These are phyloP conservation scores for Drosophila atripex DNA, from an alignment of 2,888 invertebrate genomes.

Conservation along the genomic window DNA sequence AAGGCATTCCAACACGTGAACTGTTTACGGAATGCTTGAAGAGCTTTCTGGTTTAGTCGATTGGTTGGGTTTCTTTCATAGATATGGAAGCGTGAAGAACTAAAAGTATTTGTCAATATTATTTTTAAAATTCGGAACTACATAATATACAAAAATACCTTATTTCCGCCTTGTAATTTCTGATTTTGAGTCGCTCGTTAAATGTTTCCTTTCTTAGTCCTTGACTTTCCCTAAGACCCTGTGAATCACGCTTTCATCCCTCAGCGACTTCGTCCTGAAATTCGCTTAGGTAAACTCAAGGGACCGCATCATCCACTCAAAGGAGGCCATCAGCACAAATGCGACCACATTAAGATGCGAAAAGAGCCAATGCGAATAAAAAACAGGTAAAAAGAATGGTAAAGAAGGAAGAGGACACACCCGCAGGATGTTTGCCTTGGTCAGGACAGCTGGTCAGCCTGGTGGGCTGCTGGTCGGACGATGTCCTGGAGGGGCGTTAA, in stretches of 20 bases:
- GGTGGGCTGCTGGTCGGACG: slow-evolving; percentile 8
- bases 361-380: slow-evolving; percentile 34
- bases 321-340: slow-evolving; percentile 55
- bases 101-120: neutral
- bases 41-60: slow-evolving; percentile 37
- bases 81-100: slow-evolving; percentile 12
- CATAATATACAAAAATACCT: too few relatives aligned
- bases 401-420: neutral
- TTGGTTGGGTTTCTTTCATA: slow-evolving; percentile 14
- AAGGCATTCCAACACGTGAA: slow-evolving; percentile 67
- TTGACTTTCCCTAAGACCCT: too few relatives aligned
- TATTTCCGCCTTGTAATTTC: too few relatives aligned
- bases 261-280: slow-evolving; percentile 1
- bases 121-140: neutral
- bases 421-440: slow-evolving; percentile 13
- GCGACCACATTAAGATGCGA: slow-evolving; percentile 65
- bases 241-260: slow-evolving; percentile 20
- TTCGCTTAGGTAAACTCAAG: slow-evolving; percentile 19
- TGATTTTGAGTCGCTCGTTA: too few relatives aligned
- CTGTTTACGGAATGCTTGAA: slow-evolving; percentile 52
- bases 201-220: neutral
- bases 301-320: slow-evolving; percentile 38
- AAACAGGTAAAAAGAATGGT: neutral
- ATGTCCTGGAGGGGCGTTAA: slow-evolving; percentile 32
- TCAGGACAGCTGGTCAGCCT: slow-evolving; percentile 47